phyloP scores from a whole-genome alignment of 2,113 vertebrate species.

The Sphyrna mokarran region DNA sequence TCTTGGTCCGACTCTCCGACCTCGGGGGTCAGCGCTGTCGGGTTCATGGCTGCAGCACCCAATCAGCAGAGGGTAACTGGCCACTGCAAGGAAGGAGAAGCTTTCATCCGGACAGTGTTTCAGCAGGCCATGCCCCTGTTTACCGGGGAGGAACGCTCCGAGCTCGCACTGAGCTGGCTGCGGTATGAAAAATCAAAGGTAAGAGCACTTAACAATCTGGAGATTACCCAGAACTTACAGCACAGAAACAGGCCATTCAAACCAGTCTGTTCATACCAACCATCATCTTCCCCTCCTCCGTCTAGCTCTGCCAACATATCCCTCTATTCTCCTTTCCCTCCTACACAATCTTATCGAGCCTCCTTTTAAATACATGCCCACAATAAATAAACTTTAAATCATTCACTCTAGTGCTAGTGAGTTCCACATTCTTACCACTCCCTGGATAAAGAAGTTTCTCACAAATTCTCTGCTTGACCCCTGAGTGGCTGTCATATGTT shows the following conservation, averaged over 20 bases:
- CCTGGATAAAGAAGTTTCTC: background rate
- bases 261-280: background rate
- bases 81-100: conserved; percentile 74
- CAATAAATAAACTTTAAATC: no score
- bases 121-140: conserved; percentile 62
- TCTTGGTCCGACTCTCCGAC: conserved; percentile 53
- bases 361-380: no score
- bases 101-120: conserved; percentile 73
- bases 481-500: no score
- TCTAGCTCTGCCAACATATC: no score
- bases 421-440: no score
- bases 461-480: background rate
- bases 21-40: conserved; percentile 63
- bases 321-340: no score
- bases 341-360: no score
- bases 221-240: no score
- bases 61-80: conserved; percentile 55
- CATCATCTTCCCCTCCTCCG: no score
- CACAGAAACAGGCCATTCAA: background rate
- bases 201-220: background rate
- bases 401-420: no score
- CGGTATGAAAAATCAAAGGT: conserved; percentile 89
- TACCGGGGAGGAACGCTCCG: conserved; percentile 56
- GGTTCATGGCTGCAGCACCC: conserved; percentile 63
- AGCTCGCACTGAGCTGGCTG: conserved; percentile 70